phyloP scores from a whole-genome alignment of 37 sponge, comb jelly and placozoan species.

The Eunapius fragilis region DNA sequence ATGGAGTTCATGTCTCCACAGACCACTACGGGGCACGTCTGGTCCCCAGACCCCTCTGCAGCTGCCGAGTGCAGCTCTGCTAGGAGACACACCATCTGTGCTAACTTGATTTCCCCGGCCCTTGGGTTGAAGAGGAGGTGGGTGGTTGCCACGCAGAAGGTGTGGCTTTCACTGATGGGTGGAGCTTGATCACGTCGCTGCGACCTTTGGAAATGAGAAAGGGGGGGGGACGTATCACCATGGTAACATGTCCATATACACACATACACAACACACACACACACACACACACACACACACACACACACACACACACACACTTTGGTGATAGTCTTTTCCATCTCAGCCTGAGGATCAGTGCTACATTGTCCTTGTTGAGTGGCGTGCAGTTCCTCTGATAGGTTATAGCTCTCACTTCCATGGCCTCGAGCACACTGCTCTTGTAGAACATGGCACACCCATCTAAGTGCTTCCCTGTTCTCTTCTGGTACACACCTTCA shows the following conservation, averaged over 20 bases:
- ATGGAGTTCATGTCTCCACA: conserved; percentile 91
- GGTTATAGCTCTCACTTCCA: conserved; percentile 45
- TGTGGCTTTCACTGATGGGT: neutral
- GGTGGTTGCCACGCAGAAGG: conserved; percentile 91
- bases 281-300: no score
- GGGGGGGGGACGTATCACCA: no score
- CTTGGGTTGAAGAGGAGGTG: conserved; percentile 97
- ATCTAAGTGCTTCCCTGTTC: conserved; percentile 79
- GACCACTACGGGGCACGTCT: conserved; percentile 51
- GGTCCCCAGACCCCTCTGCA: conserved; percentile 9
- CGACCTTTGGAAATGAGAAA: no score
- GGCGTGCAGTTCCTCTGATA: conserved; percentile 42
- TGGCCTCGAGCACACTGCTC: conserved; percentile 35
- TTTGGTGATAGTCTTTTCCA: no score
- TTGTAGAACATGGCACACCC: conserved; percentile 90
- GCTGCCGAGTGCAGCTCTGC: conserved; percentile 81
- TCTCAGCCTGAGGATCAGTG: conserved; percentile 36
- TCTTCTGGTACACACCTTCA: conserved; percentile 66
- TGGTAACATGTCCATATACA: no score
- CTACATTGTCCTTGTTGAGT: conserved; percentile 91
- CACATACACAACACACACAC: no score
- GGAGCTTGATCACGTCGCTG: no score
- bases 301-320: no score
- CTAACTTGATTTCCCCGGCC: conserved; percentile 96
- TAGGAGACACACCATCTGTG: conserved; percentile 82